phyloP scores from a whole-genome alignment of 2,888 invertebrate genomes.

The Ectobius pallidus region DNA sequence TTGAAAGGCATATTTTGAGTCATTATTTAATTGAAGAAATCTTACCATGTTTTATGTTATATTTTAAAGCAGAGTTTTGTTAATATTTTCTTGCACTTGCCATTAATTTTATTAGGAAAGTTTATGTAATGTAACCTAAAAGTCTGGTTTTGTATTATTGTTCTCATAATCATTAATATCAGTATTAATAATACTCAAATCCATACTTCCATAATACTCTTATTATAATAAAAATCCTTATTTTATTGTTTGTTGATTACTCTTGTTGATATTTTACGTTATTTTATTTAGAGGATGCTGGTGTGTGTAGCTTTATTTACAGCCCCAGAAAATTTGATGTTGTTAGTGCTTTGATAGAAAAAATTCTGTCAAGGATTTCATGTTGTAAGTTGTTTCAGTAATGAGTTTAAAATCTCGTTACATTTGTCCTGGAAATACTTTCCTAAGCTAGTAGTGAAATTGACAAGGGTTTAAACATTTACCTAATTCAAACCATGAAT shows the following conservation, averaged over 20 bases:
- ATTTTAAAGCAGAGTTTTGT: no score
- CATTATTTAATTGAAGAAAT: no score
- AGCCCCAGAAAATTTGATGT: slow-evolving; percentile 11
- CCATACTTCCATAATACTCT: slow-evolving; percentile 20
- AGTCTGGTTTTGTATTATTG: not conserved
- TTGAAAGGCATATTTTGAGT: not conserved
- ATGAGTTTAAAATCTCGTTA: not conserved
- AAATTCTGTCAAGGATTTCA: not conserved
- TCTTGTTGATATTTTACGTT: slow-evolving; percentile 4
- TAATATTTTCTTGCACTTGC: no score
- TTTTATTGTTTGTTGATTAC: slow-evolving; percentile 14
- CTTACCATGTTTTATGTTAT: no score
- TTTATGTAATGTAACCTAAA: not conserved
- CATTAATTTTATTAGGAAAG: not conserved
- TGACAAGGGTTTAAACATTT: slow-evolving; percentile 6
- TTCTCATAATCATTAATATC: not conserved
- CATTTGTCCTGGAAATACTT: not conserved
- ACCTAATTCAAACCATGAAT: not conserved
- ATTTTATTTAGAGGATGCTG: not conserved
- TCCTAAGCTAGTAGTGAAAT: not conserved
- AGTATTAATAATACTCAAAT: slow-evolving; percentile 11
- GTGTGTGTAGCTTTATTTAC: slow-evolving; percentile 6
- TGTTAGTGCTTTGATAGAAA: slow-evolving; percentile 18
- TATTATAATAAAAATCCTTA: slow-evolving; percentile 20
- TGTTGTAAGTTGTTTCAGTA: slow-evolving; percentile 23